Evolutionary conservation across 2,113 vertebrate genomes (phyloP).

Genomic region (Cathartes aura): DNA sequence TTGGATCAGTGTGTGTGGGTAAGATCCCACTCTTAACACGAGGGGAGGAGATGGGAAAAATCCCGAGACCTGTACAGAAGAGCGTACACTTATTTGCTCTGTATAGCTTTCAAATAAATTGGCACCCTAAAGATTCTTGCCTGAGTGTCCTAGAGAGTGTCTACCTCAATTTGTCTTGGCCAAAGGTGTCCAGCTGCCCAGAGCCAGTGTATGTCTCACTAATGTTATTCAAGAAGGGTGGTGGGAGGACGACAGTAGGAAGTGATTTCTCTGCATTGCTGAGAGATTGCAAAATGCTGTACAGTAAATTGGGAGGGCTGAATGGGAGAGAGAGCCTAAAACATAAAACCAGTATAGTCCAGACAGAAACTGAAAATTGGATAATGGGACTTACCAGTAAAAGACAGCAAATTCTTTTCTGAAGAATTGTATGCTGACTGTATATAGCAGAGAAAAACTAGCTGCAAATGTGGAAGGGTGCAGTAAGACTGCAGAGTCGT

Average conservation of each 20-base stretch:
- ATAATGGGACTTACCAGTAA: not conserved
- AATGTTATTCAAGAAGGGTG: not conserved
- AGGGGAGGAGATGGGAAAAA: not conserved
- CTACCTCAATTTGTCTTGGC: not conserved
- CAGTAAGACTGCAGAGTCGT: not conserved
- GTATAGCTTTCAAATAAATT: not conserved
- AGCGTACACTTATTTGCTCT: not conserved
- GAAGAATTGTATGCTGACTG: not conserved
- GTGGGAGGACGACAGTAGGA: not conserved
- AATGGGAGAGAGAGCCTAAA: not conserved
- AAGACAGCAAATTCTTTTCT: not conserved
- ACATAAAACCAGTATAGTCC: not conserved
- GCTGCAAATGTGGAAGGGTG: not conserved
- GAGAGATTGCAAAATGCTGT: not conserved
- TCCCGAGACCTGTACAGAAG: not conserved
- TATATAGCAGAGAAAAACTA: not conserved
- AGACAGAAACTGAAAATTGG: not conserved
- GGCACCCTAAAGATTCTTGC: not conserved
- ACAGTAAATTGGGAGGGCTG: not conserved
- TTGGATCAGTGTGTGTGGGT: not conserved
- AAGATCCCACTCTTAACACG: not conserved
- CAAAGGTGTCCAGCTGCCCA: not conserved
- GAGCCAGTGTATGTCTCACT: not conserved
- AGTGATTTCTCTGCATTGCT: not conserved
- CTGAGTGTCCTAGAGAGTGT: not conserved